A percentile compares a stretch with the other conserved stretches of the same genome.
phyloP scores from a whole-genome alignment of 1,140 invertebrate species.

The Aphelinus atriplicis region DNA sequence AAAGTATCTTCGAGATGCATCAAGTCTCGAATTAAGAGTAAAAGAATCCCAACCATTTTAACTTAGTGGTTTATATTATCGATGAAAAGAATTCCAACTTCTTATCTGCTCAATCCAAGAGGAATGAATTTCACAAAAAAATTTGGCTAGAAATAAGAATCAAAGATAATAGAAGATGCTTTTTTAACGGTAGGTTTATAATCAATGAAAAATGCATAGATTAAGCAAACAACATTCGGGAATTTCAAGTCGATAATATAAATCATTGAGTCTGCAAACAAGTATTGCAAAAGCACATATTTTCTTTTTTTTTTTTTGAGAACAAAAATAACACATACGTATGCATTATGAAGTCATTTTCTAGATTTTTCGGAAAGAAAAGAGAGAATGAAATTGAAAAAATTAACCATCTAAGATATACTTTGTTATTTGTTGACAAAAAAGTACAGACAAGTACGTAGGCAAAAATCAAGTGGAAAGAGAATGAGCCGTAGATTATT shows the following conservation, averaged over 20 bases:
- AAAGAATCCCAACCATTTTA: slow-evolving; percentile 15
- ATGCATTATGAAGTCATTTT: slow-evolving; percentile 34
- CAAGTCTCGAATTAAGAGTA: slow-evolving; percentile 16
- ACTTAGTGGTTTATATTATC: slow-evolving; percentile 11
- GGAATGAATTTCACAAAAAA: neutral
- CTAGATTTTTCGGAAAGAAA: slow-evolving; percentile 37
- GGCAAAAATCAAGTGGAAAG: slow-evolving; percentile 18
- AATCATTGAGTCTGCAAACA: neutral
- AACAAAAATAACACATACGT: slow-evolving; percentile 9
- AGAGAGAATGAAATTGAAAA: slow-evolving; percentile 37
- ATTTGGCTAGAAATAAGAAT: slow-evolving; percentile 17
- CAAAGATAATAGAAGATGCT: neutral
- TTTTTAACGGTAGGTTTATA: slow-evolving; percentile 10
- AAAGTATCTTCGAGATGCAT: slow-evolving; percentile 26
- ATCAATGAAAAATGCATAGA: neutral
- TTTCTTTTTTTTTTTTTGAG: slow-evolving; percentile 26
- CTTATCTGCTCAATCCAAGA: too few species aligned
- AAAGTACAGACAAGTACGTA: slow-evolving; percentile 39
- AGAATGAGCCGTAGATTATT: slow-evolving; percentile 52
- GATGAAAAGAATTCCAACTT: slow-evolving; percentile 14
- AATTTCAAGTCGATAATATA: slow-evolving; percentile 25
- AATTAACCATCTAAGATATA: slow-evolving; percentile 42
- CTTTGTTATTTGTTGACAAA: slow-evolving; percentile 56
- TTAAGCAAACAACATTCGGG: too few species aligned
- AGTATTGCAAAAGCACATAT: slow-evolving; percentile 15